Evolutionary conservation across 2,113 vertebrate species (phyloP).

Genomic region (Pavo muticus): DNA sequence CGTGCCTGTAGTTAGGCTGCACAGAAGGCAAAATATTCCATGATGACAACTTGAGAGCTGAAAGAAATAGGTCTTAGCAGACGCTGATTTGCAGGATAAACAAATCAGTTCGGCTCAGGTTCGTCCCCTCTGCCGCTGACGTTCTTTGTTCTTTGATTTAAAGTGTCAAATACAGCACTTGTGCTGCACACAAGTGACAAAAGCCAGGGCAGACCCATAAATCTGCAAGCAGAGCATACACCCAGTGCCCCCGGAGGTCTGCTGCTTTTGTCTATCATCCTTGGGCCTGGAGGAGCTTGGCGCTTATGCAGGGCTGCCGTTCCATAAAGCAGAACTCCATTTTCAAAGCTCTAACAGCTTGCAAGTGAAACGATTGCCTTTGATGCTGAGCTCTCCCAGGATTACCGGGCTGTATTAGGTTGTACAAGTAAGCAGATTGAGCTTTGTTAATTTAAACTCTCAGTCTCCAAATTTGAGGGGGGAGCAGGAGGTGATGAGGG

Average conservation of each 20-base stretch:
- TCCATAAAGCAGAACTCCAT: background rate
- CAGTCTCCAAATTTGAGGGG: background rate
- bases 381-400: background rate
- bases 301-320: background rate
- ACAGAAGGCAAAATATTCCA: conserved; percentile 46
- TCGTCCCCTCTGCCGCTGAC: conserved; percentile 4
- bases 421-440: background rate
- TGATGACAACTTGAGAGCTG: conserved; percentile 31
- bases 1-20: conserved; percentile 15
- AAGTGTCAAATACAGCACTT: background rate
- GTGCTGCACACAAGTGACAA: background rate
- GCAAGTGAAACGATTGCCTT: background rate
- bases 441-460: background rate
- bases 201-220: conserved; percentile 29
- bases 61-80: conserved; percentile 48
- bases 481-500: background rate
- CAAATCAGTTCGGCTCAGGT: conserved; percentile 34
- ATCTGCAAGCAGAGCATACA: conserved; percentile 11
- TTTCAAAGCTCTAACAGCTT: background rate
- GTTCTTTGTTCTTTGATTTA: conserved; percentile 21
- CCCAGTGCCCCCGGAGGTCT: background rate
- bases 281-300: background rate
- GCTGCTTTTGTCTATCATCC: background rate
- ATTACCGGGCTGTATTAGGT: background rate
- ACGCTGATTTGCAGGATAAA: conserved; percentile 63